Evolutionary conservation across 2,888 invertebrate genomes (phyloP).

Genomic region (Drosophila pegasa): DNA sequence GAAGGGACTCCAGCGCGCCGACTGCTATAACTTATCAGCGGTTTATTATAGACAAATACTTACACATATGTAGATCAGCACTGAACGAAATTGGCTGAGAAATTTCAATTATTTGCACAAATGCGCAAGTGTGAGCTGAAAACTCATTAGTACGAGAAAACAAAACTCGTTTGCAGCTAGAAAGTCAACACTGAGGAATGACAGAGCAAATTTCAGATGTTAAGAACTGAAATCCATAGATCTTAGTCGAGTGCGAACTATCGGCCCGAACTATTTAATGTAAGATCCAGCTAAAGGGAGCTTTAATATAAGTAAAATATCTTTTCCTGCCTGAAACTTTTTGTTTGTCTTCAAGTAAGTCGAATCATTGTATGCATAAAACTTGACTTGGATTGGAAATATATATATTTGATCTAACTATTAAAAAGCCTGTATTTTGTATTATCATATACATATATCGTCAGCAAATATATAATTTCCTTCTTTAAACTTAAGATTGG

Average conservation of each 20-base stretch:
- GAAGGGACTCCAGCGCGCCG: background rate
- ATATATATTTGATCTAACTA: background rate
- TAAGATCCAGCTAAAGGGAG: background rate
- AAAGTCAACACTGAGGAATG: background rate
- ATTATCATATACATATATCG: no score
- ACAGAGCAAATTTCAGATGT: background rate
- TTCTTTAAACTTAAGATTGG: no score
- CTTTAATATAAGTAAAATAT: background rate
- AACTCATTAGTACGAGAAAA: background rate
- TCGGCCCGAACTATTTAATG: background rate
- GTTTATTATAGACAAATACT: conserved; percentile 4
- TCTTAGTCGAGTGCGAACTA: background rate
- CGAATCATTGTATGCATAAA: no score
- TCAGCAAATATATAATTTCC: no score
- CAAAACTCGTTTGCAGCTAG: background rate
- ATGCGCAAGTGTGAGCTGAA: conserved; percentile 13
- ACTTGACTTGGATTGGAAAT: background rate
- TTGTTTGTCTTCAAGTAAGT: background rate
- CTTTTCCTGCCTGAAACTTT: no score
- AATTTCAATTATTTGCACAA: conserved; percentile 21
- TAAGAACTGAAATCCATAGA: background rate
- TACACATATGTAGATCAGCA: conserved; percentile 3
- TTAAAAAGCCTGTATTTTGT: no score
- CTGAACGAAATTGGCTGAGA: conserved; percentile 11
- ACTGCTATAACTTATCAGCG: conserved; percentile 26